Evolutionary conservation across 2,797 vertebrate species (phyloP).

Genomic region (Mionectes olivaceus): DNA sequence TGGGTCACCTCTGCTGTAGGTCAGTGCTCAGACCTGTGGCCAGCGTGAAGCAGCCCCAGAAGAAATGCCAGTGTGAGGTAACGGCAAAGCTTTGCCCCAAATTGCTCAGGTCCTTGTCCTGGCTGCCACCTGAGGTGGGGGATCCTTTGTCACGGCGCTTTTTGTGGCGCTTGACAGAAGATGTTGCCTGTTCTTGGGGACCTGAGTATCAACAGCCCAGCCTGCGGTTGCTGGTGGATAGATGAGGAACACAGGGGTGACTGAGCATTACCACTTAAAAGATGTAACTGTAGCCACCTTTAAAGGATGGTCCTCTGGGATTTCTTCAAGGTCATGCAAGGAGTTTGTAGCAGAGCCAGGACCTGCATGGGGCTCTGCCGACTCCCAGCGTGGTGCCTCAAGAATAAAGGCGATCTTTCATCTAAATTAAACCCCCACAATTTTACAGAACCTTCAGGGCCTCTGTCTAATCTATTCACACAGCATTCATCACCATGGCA

Average conservation of each 20-base stretch:
- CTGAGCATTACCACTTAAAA: background rate
- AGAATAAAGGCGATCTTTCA: slow-evolving; percentile 56
- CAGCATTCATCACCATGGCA: slow-evolving; percentile 59
- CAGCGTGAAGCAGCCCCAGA: background rate
- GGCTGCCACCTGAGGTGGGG: background rate
- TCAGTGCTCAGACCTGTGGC: background rate
- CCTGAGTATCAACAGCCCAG: background rate
- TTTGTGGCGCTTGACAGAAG: background rate
- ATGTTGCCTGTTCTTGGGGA: background rate
- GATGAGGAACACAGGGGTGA: background rate
- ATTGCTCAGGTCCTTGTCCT: background rate
- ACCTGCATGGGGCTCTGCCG: background rate
- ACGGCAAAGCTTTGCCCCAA: background rate
- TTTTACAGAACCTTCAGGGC: slow-evolving; percentile 44
- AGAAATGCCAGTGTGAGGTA: background rate
- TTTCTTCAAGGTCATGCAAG: background rate
- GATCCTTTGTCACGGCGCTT: background rate
- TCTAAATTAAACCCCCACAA: slow-evolving; percentile 37
- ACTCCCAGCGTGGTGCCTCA: background rate
- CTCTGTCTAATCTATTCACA: slow-evolving; percentile 37
- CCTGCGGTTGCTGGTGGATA: background rate
- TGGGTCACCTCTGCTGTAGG: background rate
- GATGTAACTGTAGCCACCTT: background rate
- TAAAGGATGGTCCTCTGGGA: background rate
- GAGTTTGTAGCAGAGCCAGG: slow-evolving; percentile 13